Percentiles rank a stretch among this genome's conserved stretches.
Conservation (phyloP, 2,113 vertebrate genomes). For the Rhabdomys dilectus region DNA sequence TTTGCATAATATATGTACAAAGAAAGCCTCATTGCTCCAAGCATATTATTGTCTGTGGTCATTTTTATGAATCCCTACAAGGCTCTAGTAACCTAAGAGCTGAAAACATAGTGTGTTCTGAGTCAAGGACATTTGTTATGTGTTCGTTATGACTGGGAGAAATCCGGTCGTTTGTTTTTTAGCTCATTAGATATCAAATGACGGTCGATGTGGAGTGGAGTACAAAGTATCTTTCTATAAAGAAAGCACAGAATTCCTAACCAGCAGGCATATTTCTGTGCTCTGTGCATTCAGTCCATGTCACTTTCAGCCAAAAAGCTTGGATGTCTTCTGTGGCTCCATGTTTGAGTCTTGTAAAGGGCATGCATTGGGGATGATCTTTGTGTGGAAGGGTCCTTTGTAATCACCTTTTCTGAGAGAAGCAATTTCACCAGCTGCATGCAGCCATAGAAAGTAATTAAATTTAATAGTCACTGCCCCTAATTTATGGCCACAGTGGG, state of each 20-base stretch:
- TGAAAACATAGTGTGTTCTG: neutral
- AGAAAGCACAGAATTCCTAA: neutral
- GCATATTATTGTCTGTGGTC: neutral
- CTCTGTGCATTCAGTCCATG: neutral
- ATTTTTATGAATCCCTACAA: neutral
- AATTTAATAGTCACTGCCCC: constrained; percentile 38
- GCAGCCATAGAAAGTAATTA: constrained; percentile 64
- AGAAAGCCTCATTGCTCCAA: neutral
- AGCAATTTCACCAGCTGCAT: constrained; percentile 56
- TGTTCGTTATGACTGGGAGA: neutral
- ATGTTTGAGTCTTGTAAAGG: neutral
- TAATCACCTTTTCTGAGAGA: neutral
- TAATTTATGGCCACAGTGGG: constrained; percentile 54
- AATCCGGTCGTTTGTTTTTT: neutral
- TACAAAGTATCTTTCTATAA: neutral
- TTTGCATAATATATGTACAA: neutral
- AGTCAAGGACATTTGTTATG: neutral
- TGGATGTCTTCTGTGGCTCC: neutral
- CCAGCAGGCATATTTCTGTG: neutral
- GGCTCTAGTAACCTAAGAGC: neutral
- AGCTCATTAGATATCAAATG: neutral
- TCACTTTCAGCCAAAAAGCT: neutral
- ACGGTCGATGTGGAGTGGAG: neutral
- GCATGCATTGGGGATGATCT: neutral
- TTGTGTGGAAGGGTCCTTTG: neutral